Evolutionary conservation across 2,113 vertebrate genomes (phyloP).

Genomic region (Etia nguti): DNA sequence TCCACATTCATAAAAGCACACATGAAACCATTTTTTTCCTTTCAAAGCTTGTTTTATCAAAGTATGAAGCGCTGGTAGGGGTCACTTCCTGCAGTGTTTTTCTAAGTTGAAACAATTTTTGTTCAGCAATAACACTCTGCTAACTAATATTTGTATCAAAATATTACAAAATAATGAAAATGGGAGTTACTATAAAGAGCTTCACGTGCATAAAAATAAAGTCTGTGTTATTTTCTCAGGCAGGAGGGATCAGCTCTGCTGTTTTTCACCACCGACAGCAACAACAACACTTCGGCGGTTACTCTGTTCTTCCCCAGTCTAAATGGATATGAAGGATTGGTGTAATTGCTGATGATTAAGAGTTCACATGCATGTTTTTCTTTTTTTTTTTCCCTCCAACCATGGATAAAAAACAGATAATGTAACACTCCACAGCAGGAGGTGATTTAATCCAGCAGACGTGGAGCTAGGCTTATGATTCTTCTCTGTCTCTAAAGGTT

Average conservation of each 20-base stretch:
- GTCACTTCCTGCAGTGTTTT: not conserved
- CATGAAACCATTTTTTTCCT: not conserved
- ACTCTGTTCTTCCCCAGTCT: not conserved
- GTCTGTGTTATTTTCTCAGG: not conserved
- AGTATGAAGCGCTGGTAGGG: not conserved
- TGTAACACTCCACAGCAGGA: not conserved
- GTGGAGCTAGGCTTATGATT: not conserved
- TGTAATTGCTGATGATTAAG: constrained; percentile 3
- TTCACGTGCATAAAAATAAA: not conserved
- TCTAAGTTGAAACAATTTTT: not conserved
- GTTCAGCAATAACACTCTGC: not conserved
- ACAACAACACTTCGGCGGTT: not conserved
- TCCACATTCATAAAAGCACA: not conserved
- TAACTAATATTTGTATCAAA: not conserved
- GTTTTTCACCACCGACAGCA: not conserved
- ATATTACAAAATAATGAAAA: not conserved
- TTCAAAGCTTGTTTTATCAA: not conserved
- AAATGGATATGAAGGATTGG: not conserved
- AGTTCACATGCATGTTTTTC: not conserved
- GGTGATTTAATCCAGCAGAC: constrained; percentile 6
- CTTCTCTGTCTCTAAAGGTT: not conserved
- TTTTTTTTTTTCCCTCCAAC: not conserved
- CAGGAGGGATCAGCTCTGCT: not conserved
- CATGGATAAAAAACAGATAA: not conserved
- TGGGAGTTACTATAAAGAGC: not conserved